Base-by-base conservation (phyloP, 2,888 invertebrate species). In the Scaptomyza polygonia region DNA sequence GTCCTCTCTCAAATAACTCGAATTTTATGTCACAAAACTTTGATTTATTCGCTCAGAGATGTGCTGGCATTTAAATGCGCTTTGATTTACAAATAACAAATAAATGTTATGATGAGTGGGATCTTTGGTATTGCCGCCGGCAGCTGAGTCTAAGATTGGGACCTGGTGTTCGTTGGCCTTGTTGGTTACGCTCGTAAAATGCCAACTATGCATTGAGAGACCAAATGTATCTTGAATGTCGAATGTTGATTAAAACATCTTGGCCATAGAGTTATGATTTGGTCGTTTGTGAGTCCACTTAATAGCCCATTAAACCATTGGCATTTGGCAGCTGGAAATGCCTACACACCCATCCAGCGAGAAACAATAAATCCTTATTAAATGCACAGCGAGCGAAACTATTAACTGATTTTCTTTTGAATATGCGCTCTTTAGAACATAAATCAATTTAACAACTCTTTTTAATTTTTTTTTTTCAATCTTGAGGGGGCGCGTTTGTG, bases 51-150 rank as follows among this genome's bases (percentile, higher is more conserved):
- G 61, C 66, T 52, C 64, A 47, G 62, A 68, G 58, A 64, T 68
- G 64, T 34, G n/a, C n/a, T n/a, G 81, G 85, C 87, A 84, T 84
- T 84, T 84, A 84, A 88, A 88, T 77, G 67, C 72, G 74, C 72
- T 86, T 86, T 87, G 84, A 84, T 88, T 86, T 88, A 86, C 82
- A 88, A 86, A 88, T 88, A 83, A 88, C 82, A 83, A 86, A 88
- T 83, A 86, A 79, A 88, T 68, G 84, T 86, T 88, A 77, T 86
- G 82, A 83, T 83, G 86, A 83, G 86, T 88, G 80, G 83, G 84
- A 77, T 82, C 86, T 88, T 79, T 86, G 86, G 88, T 66, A 82
- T 86, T 86, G 86, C 88, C 86, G 88, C 88, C 86, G 86, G 83
- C 86, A 69, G 73, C 43, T 67, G 70, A 25, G 45, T 8, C 48